phyloP scores from a whole-genome alignment of 1,140 invertebrate genomes.

The Oedothorax gibbosus region DNA sequence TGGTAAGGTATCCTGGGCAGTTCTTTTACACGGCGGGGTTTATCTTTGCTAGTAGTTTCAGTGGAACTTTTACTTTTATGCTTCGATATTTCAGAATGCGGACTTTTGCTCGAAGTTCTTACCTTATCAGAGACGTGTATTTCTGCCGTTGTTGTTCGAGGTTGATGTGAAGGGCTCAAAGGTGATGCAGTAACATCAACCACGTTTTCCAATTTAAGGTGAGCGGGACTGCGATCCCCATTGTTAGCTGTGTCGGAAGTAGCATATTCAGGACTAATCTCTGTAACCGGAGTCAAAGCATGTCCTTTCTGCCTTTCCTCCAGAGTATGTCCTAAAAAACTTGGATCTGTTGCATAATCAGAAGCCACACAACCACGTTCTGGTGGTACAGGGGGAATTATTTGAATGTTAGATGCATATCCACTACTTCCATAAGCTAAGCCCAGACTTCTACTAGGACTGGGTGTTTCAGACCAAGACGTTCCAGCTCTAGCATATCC shows the following conservation, averaged over 20 bases:
- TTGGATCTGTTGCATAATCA: neutral
- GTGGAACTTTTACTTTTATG: neutral
- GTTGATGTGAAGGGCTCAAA: conserved; percentile 15
- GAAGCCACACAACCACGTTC: conserved; percentile 1
- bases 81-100: neutral
- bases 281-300: conserved; percentile 51
- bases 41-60: neutral
- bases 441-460: conserved; percentile 27
- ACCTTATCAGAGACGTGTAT: conserved; percentile 24
- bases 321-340: conserved; percentile 46
- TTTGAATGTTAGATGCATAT: neutral
- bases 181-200: conserved; percentile 22
- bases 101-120: neutral
- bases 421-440: neutral
- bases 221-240: neutral
- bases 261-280: conserved; percentile 55
- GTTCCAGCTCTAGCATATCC: neutral
- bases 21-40: conserved; percentile 3
- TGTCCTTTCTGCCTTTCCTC: conserved; percentile 53
- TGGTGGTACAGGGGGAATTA: neutral
- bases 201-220: conserved; percentile 4
- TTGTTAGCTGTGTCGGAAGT: conserved; percentile 12
- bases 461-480: conserved; percentile 32
- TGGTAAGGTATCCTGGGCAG: conserved; percentile 48
- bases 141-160: conserved; percentile 28